These are phyloP conservation scores for Falcunculus frontatus DNA, from an alignment of 2,113 vertebrate species.

Conservation along the genomic window DNA sequence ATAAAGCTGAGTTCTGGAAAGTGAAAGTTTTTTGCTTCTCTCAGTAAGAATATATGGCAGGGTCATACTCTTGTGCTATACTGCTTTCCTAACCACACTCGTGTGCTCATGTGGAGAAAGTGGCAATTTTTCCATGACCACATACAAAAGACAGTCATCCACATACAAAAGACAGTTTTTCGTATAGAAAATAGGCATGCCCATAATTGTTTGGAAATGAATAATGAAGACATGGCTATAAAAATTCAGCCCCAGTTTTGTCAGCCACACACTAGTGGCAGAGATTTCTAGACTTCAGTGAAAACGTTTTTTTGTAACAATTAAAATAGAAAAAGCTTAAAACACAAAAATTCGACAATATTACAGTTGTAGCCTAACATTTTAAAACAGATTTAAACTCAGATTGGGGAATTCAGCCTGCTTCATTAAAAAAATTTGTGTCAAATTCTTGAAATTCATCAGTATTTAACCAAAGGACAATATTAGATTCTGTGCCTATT, in stretches of 20 bases:
- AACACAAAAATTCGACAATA: background rate
- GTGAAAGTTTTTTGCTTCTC: background rate
- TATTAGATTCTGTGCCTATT: background rate
- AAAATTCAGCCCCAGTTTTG: background rate
- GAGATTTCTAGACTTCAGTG: background rate
- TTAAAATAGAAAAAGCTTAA: background rate
- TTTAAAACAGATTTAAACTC: background rate
- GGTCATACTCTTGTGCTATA: too few relatives aligned
- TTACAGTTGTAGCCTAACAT: background rate
- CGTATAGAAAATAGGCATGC: background rate
- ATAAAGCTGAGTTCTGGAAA: background rate
- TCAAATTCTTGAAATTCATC: background rate
- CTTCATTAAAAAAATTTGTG: background rate
- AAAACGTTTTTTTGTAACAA: background rate
- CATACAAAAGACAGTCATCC: background rate
- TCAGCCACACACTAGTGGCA: background rate
- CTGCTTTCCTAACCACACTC: background rate
- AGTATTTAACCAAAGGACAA: background rate
- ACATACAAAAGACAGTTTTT: background rate
- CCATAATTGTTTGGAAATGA: background rate
- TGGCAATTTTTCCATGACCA: background rate
- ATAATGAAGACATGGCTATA: background rate
- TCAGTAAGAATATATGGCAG: background rate
- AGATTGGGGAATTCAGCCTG: background rate
- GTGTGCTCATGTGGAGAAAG: accelerated